Conservation (phyloP, 2,888 invertebrate genomes). For the Ophraella communa region DNA sequence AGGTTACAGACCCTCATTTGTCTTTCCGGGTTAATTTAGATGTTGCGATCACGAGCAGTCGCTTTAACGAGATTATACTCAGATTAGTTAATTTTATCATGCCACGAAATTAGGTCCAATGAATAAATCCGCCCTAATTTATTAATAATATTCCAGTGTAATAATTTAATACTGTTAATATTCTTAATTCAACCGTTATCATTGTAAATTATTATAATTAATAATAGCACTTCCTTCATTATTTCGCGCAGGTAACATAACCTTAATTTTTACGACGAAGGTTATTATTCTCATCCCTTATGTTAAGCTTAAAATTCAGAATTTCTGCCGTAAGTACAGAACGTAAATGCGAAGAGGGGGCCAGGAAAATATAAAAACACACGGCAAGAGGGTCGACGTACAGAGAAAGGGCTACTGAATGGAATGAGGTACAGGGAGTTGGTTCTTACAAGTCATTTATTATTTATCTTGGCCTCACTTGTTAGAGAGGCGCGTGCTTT, state of each 20-base stretch:
- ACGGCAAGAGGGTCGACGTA: slow-evolving; percentile 27
- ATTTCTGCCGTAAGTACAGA: slow-evolving; percentile 43
- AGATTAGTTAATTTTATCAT: neutral
- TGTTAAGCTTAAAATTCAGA: slow-evolving; percentile 57
- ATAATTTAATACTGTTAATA: too few relatives aligned
- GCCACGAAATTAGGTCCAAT: neutral
- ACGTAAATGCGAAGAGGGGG: slow-evolving; percentile 37
- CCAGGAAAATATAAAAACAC: slow-evolving; percentile 55
- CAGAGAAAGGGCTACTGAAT: neutral
- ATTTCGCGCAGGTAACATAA: slow-evolving; percentile 1
- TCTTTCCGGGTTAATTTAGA: slow-evolving; percentile 41
- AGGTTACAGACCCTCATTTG: slow-evolving; percentile 54
- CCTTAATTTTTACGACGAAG: neutral
- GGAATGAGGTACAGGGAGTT: slow-evolving; percentile 56
- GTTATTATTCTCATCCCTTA: slow-evolving; percentile 23
- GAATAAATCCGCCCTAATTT: too few relatives aligned
- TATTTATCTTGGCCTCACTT: slow-evolving; percentile 55
- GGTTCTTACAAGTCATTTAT: slow-evolving; percentile 62
- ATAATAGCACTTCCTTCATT: too few relatives aligned
- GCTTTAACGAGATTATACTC: neutral
- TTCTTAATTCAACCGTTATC: too few relatives aligned
- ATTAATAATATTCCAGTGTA: too few relatives aligned
- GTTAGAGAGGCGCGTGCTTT: slow-evolving; percentile 43
- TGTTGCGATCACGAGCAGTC: slow-evolving; percentile 14
- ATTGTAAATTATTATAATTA: too few relatives aligned